A percentile compares a stretch with the other conserved stretches of the same genome.
phyloP scores from a whole-genome alignment of 2,113 vertebrate genomes.

The Gila orcuttii region DNA sequence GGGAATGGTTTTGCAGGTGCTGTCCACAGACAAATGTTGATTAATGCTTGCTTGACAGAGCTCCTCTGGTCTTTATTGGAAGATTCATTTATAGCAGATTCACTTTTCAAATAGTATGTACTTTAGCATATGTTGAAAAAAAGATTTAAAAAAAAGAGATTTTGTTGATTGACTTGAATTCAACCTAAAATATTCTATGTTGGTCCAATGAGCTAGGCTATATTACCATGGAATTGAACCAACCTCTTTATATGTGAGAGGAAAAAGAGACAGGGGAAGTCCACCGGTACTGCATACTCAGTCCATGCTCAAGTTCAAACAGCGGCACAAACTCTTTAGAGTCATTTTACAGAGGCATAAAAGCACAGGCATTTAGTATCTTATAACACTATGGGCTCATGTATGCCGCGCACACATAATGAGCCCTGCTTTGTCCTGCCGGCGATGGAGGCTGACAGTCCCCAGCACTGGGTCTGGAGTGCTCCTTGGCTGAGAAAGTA shows the following conservation, averaged over 20 bases:
- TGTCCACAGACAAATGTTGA: too few species aligned
- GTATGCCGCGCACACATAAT: background rate
- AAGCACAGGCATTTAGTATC: conserved; percentile 25
- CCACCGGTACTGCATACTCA: background rate
- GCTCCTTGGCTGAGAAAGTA: conserved; percentile 51
- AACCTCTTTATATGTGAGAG: too few species aligned
- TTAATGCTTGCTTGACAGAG: too few species aligned
- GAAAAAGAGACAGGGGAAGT: background rate
- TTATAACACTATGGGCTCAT: conserved; percentile 10
- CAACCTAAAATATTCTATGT: background rate
- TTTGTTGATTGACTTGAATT: too few species aligned
- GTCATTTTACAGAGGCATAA: conserved; percentile 40
- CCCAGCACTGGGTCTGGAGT: conserved; percentile 10
- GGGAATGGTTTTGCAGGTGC: too few species aligned
- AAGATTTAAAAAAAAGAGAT: too few species aligned
- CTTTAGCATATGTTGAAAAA: too few species aligned
- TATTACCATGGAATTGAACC: background rate
- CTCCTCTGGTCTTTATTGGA: too few species aligned
- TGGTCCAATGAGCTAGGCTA: background rate
- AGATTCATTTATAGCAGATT: too few species aligned
- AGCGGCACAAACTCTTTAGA: background rate
- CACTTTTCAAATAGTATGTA: too few species aligned
- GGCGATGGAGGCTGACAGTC: conserved; percentile 29
- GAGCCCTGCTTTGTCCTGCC: conserved; percentile 18
- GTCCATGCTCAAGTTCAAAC: conserved; percentile 4